phyloP scores from a whole-genome alignment of 2,888 invertebrate species.

The Drosophila sordidula region DNA sequence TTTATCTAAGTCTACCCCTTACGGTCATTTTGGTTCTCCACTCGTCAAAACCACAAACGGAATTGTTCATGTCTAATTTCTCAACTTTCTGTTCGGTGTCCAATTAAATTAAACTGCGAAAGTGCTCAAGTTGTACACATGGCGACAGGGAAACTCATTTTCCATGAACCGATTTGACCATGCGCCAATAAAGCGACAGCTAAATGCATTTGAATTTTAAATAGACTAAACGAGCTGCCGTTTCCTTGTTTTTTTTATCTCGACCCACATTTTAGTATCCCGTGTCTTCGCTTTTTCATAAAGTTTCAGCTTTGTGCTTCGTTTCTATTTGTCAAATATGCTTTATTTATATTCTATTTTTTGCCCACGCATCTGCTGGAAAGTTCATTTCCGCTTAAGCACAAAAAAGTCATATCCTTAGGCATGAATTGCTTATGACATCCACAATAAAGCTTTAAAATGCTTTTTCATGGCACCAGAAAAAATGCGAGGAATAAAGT shows the following conservation, averaged over 20 bases:
- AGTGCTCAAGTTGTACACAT: slow-evolving; percentile 6
- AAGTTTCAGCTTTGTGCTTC: neutral
- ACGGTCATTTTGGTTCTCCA: neutral
- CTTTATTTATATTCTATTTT: neutral
- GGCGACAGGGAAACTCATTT: neutral
- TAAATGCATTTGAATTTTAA: slow-evolving; percentile 1
- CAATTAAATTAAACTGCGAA: slow-evolving; percentile 30
- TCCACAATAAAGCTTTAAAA: slow-evolving; percentile 11
- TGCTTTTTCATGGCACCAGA: neutral
- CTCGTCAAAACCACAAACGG: neutral
- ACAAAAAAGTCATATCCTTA: slow-evolving; percentile 1
- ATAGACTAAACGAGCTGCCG: neutral
- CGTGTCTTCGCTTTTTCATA: neutral
- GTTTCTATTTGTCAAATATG: neutral
- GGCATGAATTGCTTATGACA: slow-evolving; percentile 22
- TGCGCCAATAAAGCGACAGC: neutral
- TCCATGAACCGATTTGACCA: neutral
- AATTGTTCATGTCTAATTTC: slow-evolving; percentile 12
- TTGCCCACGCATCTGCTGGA: neutral
- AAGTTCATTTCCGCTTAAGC: slow-evolving; percentile 11
- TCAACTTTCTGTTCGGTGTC: slow-evolving; percentile 10
- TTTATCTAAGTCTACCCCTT: slow-evolving; percentile 8
- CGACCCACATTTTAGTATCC: slow-evolving; percentile 2
- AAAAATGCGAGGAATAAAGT: neutral
- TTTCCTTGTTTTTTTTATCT: slow-evolving; percentile 1